Percentiles rank a stretch among this genome's conserved stretches.
Conservation (phyloP, 2,888 invertebrate species). For the Rotaria socialis region DNA sequence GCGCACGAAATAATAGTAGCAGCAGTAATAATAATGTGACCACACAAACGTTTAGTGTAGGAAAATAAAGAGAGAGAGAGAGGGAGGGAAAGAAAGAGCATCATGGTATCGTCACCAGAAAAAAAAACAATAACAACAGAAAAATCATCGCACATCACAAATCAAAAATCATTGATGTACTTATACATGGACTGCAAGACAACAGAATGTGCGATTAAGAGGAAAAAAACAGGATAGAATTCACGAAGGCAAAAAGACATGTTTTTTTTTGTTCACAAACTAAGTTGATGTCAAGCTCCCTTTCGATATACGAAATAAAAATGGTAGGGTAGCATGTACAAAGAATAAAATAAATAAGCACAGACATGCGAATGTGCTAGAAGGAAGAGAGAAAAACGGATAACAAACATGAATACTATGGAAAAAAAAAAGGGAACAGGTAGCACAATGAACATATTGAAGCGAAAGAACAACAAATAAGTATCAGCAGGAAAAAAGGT, state of each 20-base stretch:
- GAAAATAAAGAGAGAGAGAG: neutral
- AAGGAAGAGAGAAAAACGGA: neutral
- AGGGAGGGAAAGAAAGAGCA: neutral
- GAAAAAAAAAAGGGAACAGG: neutral
- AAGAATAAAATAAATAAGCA: conserved; percentile 27
- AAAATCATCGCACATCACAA: neutral
- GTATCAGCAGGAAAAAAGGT: neutral
- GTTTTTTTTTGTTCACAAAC: conserved; percentile 20
- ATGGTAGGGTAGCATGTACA: neutral
- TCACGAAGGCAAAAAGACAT: neutral
- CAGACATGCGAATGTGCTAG: conserved; percentile 11
- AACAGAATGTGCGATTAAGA: neutral
- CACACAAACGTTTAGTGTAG: neutral
- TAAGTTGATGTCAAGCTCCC: conserved; percentile 6
- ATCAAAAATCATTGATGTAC: neutral
- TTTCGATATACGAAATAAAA: neutral
- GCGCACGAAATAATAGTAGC: conserved; percentile 14
- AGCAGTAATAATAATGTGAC: conserved; percentile 9
- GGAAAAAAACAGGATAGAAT: neutral
- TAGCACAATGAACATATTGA: neutral
- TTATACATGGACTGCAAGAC: neutral
- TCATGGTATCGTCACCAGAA: conserved; percentile 29
- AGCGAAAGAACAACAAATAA: conserved; percentile 15
- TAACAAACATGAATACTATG: conserved; percentile 26
- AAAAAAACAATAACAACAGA: neutral